These are phyloP conservation scores for Lissonota sp. DNA, from an alignment of 2,888 invertebrate genomes.

Conservation along the genomic window DNA sequence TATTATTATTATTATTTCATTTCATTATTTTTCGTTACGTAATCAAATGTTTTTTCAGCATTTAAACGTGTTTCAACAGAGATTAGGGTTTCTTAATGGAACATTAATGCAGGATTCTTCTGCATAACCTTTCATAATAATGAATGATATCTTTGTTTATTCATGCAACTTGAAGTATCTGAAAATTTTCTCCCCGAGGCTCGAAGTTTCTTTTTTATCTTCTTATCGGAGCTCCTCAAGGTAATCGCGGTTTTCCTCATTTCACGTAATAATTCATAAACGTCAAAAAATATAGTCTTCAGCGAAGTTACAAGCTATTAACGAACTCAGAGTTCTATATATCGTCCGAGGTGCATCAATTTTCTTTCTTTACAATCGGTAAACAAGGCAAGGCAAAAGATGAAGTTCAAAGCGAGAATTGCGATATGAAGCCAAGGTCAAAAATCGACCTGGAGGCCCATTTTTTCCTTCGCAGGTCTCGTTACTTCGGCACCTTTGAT, in stretches of 20 bases:
- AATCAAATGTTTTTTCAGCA: no score
- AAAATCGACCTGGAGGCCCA: constrained; percentile 18
- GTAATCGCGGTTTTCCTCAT: neutral
- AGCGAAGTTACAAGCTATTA: neutral
- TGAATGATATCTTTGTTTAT: neutral
- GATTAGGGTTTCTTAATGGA: no score
- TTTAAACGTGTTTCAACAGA: no score
- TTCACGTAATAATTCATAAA: neutral
- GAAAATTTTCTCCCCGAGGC: neutral
- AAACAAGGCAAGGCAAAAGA: constrained; percentile 37
- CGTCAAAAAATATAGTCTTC: neutral
- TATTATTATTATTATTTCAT: no score
- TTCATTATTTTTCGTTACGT: no score
- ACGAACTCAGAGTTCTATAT: neutral
- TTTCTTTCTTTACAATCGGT: constrained; percentile 21
- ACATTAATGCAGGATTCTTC: no score
- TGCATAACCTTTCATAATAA: no score
- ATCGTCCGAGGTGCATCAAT: constrained; percentile 42
- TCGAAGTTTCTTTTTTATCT: neutral
- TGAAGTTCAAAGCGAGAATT: constrained; percentile 33
- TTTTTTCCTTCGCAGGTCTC: constrained; percentile 16
- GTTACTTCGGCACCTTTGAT: constrained; percentile 11
- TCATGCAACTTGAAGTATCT: neutral
- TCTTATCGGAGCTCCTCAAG: neutral
- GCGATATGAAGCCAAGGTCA: constrained; percentile 48